phyloP scores from a whole-genome alignment of 2,888 invertebrate species.

The Theodoxus fluviatilis region DNA sequence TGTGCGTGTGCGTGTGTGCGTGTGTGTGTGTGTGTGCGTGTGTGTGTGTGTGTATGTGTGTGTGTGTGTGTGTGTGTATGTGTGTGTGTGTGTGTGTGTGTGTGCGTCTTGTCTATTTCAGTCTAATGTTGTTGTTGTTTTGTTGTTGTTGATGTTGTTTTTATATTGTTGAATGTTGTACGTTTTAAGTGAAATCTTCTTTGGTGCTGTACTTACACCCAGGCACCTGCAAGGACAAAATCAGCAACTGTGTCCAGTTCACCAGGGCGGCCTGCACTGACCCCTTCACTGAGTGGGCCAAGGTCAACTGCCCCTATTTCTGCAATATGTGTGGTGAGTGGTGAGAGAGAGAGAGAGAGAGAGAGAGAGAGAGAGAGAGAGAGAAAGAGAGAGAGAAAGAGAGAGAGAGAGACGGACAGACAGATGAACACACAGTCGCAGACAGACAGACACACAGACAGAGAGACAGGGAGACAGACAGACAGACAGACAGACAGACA shows the following conservation, averaged over 20 bases:
- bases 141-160: too few species aligned
- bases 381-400: too few species aligned
- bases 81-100: neutral
- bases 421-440: neutral
- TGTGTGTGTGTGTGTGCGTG: too few species aligned
- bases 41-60: conserved; percentile 4
- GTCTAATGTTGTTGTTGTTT: too few species aligned
- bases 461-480: too few species aligned
- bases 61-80: conserved; percentile 1
- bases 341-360: neutral
- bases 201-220: conserved; percentile 14
- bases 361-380: too few species aligned
- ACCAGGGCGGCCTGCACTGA: conserved; percentile 35
- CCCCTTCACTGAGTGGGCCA: conserved; percentile 39
- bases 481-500: too few species aligned
- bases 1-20: too few species aligned
- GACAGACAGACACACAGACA: neutral
- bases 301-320: conserved; percentile 35
- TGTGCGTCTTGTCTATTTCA: neutral
- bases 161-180: neutral
- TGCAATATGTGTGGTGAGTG: conserved; percentile 39
- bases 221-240: conserved; percentile 38
- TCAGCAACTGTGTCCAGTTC: conserved; percentile 43
- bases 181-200: neutral
- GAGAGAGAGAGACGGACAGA: too few species aligned